Conservation (phyloP, 2,113 vertebrate genomes). For the Bambusicola thoracicus region DNA sequence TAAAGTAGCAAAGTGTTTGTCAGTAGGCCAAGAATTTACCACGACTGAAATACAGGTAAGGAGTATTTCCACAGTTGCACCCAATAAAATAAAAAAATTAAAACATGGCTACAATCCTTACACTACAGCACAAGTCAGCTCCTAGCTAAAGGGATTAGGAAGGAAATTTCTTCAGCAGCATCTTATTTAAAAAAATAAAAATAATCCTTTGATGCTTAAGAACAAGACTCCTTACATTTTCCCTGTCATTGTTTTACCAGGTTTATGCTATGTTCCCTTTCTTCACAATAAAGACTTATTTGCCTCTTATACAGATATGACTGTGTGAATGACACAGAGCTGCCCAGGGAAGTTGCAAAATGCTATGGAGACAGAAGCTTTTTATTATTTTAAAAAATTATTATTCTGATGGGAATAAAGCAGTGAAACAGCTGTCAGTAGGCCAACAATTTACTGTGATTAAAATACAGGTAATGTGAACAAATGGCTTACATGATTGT, state of each 20-base stretch:
- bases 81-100: background rate
- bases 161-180: background rate
- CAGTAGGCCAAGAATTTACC: background rate
- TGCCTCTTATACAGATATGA: background rate
- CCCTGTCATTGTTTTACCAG: background rate
- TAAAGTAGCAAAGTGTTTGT: background rate
- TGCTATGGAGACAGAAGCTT: background rate
- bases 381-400: background rate
- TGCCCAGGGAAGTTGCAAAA: background rate
- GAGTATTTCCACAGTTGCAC: background rate
- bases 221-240: background rate
- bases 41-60: background rate
- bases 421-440: background rate
- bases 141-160: background rate
- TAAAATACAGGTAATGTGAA: background rate
- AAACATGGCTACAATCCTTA: background rate
- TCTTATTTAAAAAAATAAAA: background rate
- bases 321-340: background rate
- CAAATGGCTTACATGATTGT: background rate
- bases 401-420: background rate
- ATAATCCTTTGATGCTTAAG: background rate
- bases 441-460: background rate
- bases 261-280: background rate
- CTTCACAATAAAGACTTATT: background rate
- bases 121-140: background rate